These are phyloP conservation scores for Pyralis farinalis DNA, from an alignment of 2,888 invertebrate genomes.

Conservation along the genomic window DNA sequence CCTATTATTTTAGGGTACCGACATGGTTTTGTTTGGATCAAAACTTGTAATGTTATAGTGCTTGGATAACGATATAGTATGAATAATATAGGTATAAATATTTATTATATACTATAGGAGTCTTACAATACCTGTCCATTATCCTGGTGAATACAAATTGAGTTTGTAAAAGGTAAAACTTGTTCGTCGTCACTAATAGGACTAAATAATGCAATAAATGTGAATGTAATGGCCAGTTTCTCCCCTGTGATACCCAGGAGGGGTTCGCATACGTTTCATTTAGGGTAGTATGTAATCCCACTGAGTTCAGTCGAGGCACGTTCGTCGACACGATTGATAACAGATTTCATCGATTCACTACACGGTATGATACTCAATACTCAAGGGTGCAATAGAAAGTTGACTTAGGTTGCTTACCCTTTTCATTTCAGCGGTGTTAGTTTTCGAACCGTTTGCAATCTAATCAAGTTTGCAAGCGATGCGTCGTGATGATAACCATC, in stretches of 20 bases:
- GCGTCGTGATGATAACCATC: too few species aligned
- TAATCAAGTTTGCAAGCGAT: too few species aligned
- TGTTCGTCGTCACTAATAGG: constrained; percentile 38
- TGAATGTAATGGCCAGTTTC: constrained; percentile 52
- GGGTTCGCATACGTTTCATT: constrained; percentile 37
- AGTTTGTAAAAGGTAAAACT: constrained; percentile 11
- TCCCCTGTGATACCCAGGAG: neutral
- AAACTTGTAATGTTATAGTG: too few species aligned
- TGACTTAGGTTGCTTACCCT: constrained; percentile 1
- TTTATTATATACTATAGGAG: too few species aligned
- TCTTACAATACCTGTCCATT: too few species aligned
- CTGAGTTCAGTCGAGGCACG: constrained; percentile 43
- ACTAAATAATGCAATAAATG: constrained; percentile 57
- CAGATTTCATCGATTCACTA: constrained; percentile 46
- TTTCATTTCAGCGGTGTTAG: neutral
- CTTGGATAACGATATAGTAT: too few species aligned
- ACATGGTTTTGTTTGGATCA: too few species aligned
- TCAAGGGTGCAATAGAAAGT: constrained; percentile 20
- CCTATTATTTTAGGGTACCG: too few species aligned
- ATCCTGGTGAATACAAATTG: too few species aligned
- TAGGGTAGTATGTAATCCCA: constrained; percentile 49
- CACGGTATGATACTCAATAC: constrained; percentile 32
- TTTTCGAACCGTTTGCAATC: too few species aligned
- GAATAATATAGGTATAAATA: too few species aligned
- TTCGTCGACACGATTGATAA: constrained; percentile 45